Evolutionary conservation across 2,888 invertebrate species (phyloP).

Genomic region (Dynastes tityus): DNA sequence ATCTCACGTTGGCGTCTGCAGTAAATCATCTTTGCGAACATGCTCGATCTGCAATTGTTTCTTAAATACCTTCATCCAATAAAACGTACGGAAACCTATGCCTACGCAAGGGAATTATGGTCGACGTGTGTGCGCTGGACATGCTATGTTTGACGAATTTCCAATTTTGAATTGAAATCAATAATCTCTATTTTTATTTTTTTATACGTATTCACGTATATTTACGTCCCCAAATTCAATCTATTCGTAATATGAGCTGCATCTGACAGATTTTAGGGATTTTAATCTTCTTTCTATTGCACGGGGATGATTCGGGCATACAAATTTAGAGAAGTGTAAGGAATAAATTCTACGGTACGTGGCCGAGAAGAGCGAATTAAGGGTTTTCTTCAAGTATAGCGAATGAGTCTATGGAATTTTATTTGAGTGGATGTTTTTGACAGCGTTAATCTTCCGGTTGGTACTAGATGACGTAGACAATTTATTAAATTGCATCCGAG

Average conservation of each 20-base stretch:
- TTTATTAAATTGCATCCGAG: no score
- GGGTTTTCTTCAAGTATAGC: no score
- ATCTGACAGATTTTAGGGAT: background rate
- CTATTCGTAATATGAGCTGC: no score
- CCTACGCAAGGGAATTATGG: slow-evolving; percentile 1
- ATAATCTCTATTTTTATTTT: background rate
- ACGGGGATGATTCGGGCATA: background rate
- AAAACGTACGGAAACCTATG: background rate
- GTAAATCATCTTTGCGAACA: slow-evolving; percentile 37
- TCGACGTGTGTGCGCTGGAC: background rate
- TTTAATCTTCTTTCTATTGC: background rate
- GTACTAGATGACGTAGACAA: no score
- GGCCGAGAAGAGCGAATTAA: background rate
- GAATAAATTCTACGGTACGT: background rate
- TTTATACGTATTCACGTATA: no score
- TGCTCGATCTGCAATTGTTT: slow-evolving; percentile 23
- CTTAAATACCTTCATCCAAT: slow-evolving; percentile 3
- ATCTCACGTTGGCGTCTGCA: slow-evolving; percentile 33
- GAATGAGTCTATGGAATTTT: no score
- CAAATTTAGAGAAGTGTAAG: background rate
- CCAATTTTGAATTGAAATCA: no score
- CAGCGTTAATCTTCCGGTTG: no score
- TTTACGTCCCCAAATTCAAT: no score
- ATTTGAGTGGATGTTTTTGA: no score
- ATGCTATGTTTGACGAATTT: no score